Evolutionary conservation across 1,140 invertebrate genomes (phyloP).

Genomic region (Drosophila navojoa): DNA sequence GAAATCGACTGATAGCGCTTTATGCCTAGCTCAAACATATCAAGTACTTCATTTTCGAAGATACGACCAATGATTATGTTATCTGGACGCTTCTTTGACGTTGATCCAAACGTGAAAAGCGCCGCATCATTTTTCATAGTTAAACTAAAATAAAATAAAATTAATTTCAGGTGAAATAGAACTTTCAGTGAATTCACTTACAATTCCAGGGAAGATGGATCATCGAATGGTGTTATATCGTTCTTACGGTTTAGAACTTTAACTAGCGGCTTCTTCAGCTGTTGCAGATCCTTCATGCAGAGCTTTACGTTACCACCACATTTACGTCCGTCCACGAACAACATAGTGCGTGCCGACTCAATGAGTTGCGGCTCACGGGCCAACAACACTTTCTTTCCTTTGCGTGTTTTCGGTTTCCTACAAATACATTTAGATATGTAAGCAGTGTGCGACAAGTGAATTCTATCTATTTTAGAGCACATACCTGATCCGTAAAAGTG

Average conservation of each 20-base stretch:
- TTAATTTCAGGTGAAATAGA: neutral
- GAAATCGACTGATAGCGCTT: conserved; percentile 91
- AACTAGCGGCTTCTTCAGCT: conserved; percentile 93
- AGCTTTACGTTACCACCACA: conserved; percentile 90
- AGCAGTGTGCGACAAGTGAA: too few species aligned
- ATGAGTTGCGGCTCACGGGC: conserved; percentile 93
- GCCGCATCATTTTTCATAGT: conserved; percentile 94
- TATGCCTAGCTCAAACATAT: conserved; percentile 98
- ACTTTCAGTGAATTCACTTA: conserved; percentile 53
- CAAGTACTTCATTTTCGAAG: conserved; percentile 95
- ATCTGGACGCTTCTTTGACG: conserved; percentile 97
- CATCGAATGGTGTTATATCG: conserved; percentile 94
- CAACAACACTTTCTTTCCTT: conserved; percentile 93
- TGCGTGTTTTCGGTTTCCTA: conserved; percentile 93
- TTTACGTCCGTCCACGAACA: conserved; percentile 94
- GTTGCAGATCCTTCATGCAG: conserved; percentile 94
- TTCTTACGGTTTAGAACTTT: conserved; percentile 92
- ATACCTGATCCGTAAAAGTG: conserved; percentile 76
- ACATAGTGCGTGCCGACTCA: conserved; percentile 93
- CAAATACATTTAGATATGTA: neutral
- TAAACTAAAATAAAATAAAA: conserved; percentile 85
- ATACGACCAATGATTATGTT: conserved; percentile 95
- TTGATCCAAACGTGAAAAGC: conserved; percentile 95
- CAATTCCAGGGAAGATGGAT: conserved; percentile 92
- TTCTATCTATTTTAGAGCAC: neutral